phyloP scores from a whole-genome alignment of 2,888 invertebrate genomes.

The Mechanitis mazaeus region DNA sequence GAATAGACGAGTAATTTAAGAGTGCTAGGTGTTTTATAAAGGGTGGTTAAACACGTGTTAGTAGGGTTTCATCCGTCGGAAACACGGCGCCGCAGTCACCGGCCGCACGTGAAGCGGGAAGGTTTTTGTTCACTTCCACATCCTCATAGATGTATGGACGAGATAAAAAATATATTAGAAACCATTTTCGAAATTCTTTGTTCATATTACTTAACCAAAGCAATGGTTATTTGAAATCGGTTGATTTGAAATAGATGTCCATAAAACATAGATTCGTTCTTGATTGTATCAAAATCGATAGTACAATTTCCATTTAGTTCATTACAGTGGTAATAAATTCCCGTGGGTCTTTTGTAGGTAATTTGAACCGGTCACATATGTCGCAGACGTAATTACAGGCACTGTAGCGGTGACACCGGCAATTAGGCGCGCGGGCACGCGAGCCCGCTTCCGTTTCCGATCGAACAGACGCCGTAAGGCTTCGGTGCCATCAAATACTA shows the following conservation, averaged over 20 bases:
- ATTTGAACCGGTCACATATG: constrained; percentile 49
- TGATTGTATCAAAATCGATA: neutral
- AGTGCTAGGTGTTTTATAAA: constrained; percentile 22
- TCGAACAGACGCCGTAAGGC: constrained; percentile 51
- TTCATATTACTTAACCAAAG: neutral
- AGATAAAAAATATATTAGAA: neutral
- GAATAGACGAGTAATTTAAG: constrained; percentile 6
- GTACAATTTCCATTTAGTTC: constrained; percentile 11
- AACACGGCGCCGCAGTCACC: constrained; percentile 51
- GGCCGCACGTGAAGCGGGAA: constrained; percentile 55
- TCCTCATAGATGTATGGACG: neutral
- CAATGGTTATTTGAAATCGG: too few species aligned
- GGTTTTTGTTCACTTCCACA: constrained; percentile 43
- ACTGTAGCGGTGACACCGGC: constrained; percentile 54
- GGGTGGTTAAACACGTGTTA: constrained; percentile 36
- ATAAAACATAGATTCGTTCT: too few species aligned
- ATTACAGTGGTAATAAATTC: constrained; percentile 22
- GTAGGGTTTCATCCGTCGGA: constrained; percentile 63
- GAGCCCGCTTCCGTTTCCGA: constrained; percentile 69
- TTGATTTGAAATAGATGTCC: too few species aligned
- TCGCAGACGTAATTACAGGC: constrained; percentile 39
- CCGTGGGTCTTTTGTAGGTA: constrained; percentile 28
- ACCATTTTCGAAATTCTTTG: neutral
- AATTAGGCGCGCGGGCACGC: constrained; percentile 57
- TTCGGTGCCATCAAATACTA: constrained; percentile 36